Conservation (phyloP, 2,888 invertebrate genomes). For the Synergus gifuensis region DNA sequence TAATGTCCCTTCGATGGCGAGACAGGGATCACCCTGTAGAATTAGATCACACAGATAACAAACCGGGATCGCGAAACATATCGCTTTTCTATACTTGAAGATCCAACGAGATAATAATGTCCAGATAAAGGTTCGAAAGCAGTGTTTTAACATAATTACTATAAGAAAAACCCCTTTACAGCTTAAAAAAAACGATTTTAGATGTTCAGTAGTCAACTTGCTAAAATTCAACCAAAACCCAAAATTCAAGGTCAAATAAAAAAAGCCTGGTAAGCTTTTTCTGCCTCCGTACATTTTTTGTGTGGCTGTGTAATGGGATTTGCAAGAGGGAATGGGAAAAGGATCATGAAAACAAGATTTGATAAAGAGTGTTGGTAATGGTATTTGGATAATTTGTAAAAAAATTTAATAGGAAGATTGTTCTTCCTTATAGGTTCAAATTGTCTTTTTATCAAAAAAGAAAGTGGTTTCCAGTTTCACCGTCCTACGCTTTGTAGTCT, state of each 20-base stretch:
- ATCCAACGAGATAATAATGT: slow-evolving; percentile 42
- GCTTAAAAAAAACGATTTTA: too few relatives aligned
- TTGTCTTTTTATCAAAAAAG: slow-evolving; percentile 21
- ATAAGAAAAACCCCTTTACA: too few relatives aligned
- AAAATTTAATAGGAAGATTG: not conserved
- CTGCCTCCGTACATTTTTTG: too few relatives aligned
- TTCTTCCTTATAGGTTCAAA: not conserved
- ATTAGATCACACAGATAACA: slow-evolving; percentile 48
- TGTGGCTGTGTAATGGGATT: too few relatives aligned
- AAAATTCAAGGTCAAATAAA: too few relatives aligned
- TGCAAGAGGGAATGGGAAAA: too few relatives aligned
- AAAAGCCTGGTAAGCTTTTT: too few relatives aligned
- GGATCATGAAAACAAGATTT: too few relatives aligned
- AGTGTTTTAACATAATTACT: not conserved
- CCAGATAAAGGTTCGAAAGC: not conserved
- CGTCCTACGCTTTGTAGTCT: not conserved
- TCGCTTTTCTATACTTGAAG: slow-evolving; percentile 50
- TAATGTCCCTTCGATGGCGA: slow-evolving; percentile 26
- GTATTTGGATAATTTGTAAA: not conserved
- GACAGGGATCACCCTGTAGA: slow-evolving; percentile 48
- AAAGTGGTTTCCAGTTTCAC: slow-evolving; percentile 17
- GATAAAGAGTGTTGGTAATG: not conserved
- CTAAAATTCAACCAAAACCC: too few relatives aligned
- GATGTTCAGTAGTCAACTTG: too few relatives aligned
- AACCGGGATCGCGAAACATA: slow-evolving; percentile 45